Percentiles rank a stretch among this genome's conserved stretches.
Conservation (phyloP, 2,888 invertebrate genomes). For the Terebella lapidaria region DNA sequence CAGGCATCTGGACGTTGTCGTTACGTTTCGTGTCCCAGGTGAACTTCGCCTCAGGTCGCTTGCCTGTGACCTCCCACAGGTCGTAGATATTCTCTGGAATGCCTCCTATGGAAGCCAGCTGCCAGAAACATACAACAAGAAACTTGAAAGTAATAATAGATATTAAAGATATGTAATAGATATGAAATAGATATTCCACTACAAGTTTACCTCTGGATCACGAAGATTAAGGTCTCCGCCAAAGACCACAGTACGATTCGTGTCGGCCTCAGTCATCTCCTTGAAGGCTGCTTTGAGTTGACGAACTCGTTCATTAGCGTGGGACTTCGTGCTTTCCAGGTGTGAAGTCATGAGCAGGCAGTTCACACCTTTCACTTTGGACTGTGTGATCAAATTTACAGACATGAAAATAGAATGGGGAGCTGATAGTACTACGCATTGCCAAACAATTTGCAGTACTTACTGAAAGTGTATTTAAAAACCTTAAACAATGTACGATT, state of each 20-base stretch:
- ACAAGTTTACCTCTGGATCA: constrained; percentile 62
- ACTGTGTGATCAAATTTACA: too few relatives aligned
- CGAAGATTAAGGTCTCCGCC: constrained; percentile 62
- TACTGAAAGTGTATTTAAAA: too few relatives aligned
- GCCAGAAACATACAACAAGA: background rate
- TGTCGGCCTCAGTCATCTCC: constrained; percentile 30
- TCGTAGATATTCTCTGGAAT: constrained; percentile 46
- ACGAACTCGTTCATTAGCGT: constrained; percentile 51
- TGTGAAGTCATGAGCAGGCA: constrained; percentile 59
- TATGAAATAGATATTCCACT: too few relatives aligned
- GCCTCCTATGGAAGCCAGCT: constrained; percentile 10
- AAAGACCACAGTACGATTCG: constrained; percentile 54
- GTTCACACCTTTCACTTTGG: constrained; percentile 38
- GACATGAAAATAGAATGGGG: too few relatives aligned
- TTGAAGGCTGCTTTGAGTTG: constrained; percentile 55
- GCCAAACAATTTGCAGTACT: too few relatives aligned
- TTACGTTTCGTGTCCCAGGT: constrained; percentile 62
- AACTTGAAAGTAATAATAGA: too few relatives aligned
- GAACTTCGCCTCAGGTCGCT: constrained; percentile 56
- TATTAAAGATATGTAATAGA: too few relatives aligned
- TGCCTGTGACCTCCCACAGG: constrained; percentile 59
- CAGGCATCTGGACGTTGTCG: constrained; percentile 55
- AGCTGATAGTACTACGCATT: too few relatives aligned
- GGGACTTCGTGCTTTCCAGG: constrained; percentile 59
- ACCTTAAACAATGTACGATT: too few relatives aligned